Base-by-base conservation (phyloP, 2,888 invertebrate genomes). In the Cancer borealis region DNA sequence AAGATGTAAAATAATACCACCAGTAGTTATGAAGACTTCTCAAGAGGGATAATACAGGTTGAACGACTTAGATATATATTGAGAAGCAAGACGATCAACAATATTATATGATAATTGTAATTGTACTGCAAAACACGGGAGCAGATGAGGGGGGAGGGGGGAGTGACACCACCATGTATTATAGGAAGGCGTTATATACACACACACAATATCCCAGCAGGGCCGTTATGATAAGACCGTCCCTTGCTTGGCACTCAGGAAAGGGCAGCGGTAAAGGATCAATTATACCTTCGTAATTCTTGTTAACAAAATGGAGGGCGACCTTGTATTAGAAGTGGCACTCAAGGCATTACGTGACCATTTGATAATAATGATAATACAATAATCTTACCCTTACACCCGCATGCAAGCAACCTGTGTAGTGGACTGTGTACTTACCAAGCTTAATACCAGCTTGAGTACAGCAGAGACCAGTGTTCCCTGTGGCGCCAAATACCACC, bases 401-500 rank as follows among this genome's bases (percentile, higher is more conserved):
- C 4, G 39, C n/a, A 60, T 3, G 14, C 60, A 60, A 60, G 60
- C 5, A 60, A 39, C 14, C 6, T 91, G n/a, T 21, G 4, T 45
- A 30, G 21, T 87, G 87, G 12, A 26, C 21, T 14, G n/a, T 45
- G 12, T 84, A 92, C 95, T 96, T 97, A 98, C 98, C 98, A 97
- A 98, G 97, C 96, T 98, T 97, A 1, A 98, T 96, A 6, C 98
- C 98, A 94, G 98, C 97, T 96, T 98, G 97, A 1, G 98, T 97
- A 10, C 98, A 98, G 96, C 98, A 98, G 94, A 98, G 97, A 66
- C 98, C 98, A 96, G 98, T 98, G 97, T 97, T 98, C 93, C 98
- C 98, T 96, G 98, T 98, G 21, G 98, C 97, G 95, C 98, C 98
- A 96, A 98, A 98, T 96, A 98, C 97, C 92, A 98, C 98, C 96